These are phyloP conservation scores for Stegostoma tigrinum DNA, from an alignment of 2,113 vertebrate species.

Conservation along the genomic window DNA sequence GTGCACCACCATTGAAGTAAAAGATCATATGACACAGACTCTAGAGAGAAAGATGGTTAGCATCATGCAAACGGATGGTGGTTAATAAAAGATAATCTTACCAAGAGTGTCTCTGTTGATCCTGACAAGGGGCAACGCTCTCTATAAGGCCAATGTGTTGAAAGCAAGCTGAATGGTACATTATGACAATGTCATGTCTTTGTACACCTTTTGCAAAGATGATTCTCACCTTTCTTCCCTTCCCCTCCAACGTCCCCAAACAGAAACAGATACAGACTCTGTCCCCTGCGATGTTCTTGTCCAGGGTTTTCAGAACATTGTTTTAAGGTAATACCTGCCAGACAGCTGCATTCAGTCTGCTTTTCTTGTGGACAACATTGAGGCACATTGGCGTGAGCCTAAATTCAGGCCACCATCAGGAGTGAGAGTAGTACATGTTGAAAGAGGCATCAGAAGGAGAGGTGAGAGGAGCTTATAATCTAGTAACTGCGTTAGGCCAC, in stretches of 20 bases:
- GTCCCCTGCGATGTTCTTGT: neutral
- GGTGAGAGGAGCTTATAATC: neutral
- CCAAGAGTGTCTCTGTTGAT: too few species aligned
- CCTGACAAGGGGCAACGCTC: too few species aligned
- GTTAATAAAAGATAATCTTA: too few species aligned
- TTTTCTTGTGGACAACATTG: neutral
- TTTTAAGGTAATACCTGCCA: neutral
- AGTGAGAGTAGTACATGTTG: neutral
- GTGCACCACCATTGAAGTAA: too few species aligned
- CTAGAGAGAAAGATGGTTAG: too few species aligned
- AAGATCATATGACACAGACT: too few species aligned
- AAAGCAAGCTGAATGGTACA: too few species aligned
- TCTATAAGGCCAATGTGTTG: too few species aligned
- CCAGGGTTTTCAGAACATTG: too few species aligned
- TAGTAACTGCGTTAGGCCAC: neutral
- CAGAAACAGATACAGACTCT: neutral
- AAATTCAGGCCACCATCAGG: neutral
- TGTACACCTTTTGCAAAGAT: neutral
- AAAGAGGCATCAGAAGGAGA: neutral
- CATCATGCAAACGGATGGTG: too few species aligned
- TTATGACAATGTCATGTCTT: neutral
- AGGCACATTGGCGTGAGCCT: neutral
- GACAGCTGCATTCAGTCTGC: neutral
- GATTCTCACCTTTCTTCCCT: neutral
- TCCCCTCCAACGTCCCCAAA: neutral